These are phyloP conservation scores for Sebastes dallii DNA, from an alignment of 2,797 vertebrate genomes.

Conservation along the genomic window DNA sequence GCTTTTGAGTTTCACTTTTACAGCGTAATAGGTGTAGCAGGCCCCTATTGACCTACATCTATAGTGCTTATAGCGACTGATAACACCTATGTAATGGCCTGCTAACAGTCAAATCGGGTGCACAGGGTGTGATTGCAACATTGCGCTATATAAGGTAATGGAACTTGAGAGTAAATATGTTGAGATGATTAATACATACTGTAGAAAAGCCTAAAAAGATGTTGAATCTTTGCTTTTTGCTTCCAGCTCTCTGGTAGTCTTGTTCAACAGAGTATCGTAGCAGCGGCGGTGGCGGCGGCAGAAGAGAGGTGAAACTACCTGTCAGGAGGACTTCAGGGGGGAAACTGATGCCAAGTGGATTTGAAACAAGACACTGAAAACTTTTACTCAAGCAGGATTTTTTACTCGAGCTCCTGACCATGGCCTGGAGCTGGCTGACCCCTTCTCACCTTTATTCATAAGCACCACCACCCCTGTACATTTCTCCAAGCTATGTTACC, in stretches of 20 bases:
- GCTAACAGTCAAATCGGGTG: too few species aligned
- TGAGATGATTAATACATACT: neutral
- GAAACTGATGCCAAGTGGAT: neutral
- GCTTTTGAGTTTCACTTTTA: too few species aligned
- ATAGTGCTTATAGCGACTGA: too few species aligned
- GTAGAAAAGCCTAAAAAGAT: neutral
- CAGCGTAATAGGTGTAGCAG: too few species aligned
- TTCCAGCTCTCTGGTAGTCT: neutral
- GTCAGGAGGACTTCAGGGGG: neutral
- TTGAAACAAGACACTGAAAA: neutral
- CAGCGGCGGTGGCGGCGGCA: neutral
- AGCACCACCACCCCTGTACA: neutral
- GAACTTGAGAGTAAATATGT: too few species aligned
- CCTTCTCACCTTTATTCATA: neutral
- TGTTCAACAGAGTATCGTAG: neutral
- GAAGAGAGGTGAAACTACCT: neutral
- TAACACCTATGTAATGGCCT: too few species aligned
- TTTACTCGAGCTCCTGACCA: neutral
- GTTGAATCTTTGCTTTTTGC: neutral
- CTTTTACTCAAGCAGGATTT: neutral
- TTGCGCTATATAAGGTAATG: too few species aligned
- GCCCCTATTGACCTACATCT: too few species aligned
- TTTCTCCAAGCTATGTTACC: neutral
- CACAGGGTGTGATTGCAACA: too few species aligned
- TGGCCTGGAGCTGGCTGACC: slow-evolving; percentile 24